phyloP scores from a whole-genome alignment of 2,888 invertebrate species.

The Girardia tigrina region DNA sequence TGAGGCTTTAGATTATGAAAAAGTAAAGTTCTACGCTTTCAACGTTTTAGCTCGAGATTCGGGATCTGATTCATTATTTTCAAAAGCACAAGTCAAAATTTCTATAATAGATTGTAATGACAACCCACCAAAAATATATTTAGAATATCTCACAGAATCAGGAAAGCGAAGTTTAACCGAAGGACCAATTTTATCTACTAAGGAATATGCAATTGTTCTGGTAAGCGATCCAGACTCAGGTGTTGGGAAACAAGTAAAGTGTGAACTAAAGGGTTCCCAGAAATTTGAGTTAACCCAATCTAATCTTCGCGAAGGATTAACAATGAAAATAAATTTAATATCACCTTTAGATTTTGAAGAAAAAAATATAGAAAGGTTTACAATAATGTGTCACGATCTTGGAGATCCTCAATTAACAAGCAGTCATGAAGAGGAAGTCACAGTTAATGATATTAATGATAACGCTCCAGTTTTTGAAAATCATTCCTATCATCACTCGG shows the following conservation, averaged over 20 bases:
- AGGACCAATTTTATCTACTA: not conserved
- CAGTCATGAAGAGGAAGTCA: not conserved
- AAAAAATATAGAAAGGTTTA: conserved; percentile 6
- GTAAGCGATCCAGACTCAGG: conserved; percentile 28
- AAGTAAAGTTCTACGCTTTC: not conserved
- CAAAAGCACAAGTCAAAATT: not conserved
- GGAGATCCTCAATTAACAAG: conserved; percentile 1
- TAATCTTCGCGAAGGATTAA: not conserved
- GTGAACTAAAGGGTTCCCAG: conserved; percentile 10
- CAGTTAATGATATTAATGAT: conserved; percentile 23
- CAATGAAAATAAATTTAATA: not conserved
- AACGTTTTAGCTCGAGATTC: not conserved
- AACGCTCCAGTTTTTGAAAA: conserved; percentile 26
- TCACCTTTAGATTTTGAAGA: conserved; percentile 21
- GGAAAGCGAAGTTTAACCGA: not conserved
- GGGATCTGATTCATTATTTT: not conserved
- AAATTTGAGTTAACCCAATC: not conserved
- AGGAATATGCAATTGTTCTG: conserved; percentile 6
- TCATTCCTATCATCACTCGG: not conserved
- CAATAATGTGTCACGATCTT: not conserved
- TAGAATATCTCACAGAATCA: not conserved
- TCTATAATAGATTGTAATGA: not conserved
- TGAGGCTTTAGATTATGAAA: conserved; percentile 21
- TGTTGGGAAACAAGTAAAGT: not conserved
- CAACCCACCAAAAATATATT: not conserved